A percentile compares a stretch with the other conserved stretches of the same genome.
These are phyloP conservation scores for Tauraco erythrolophus DNA, from an alignment of 2,113 vertebrate species.

Conservation along the genomic window DNA sequence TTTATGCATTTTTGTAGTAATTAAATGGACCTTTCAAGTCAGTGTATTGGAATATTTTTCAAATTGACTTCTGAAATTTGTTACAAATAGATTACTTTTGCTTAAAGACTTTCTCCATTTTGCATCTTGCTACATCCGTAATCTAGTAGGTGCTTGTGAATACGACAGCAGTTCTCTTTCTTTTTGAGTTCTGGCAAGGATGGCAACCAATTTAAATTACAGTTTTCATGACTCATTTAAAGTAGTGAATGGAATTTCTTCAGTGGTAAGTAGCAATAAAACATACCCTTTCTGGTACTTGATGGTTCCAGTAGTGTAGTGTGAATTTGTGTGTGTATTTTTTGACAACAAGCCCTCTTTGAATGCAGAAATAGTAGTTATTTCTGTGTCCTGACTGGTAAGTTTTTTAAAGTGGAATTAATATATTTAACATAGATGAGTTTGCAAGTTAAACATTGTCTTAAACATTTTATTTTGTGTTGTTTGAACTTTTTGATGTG, in stretches of 20 bases:
- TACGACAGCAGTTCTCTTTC: neutral
- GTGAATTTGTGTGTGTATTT: neutral
- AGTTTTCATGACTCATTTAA: neutral
- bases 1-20: neutral
- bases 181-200: neutral
- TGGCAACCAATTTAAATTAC: neutral
- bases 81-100: neutral
- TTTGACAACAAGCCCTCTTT: neutral
- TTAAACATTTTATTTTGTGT: neutral
- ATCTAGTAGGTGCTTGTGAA: neutral
- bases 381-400: neutral
- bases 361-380: neutral
- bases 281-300: neutral
- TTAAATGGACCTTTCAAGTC: neutral
- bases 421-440: neutral
- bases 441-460: neutral
- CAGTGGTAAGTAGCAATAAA: neutral
- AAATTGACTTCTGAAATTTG: neutral
- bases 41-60: neutral
- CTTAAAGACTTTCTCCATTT: neutral
- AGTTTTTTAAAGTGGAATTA: neutral
- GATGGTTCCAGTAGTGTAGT: neutral
- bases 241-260: neutral
- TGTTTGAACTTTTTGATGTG: neutral
- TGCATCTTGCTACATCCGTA: neutral